A percentile compares a stretch with the other conserved stretches of the same genome.
Conservation (phyloP, 2,888 invertebrate genomes). For the Drosophila prolongata region DNA sequence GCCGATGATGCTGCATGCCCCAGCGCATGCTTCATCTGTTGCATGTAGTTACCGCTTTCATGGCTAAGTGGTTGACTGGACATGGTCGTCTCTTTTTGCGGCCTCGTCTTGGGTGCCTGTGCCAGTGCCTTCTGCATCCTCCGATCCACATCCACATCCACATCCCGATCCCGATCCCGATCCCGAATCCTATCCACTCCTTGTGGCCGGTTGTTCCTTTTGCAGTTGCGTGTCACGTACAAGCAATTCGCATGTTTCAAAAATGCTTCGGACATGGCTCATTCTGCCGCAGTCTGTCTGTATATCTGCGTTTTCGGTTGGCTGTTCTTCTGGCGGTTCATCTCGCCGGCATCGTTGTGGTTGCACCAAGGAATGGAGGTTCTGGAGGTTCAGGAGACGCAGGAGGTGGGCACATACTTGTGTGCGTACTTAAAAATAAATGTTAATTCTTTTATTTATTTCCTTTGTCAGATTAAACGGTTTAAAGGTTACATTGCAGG, state of each 20-base stretch:
- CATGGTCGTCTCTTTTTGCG: constrained; percentile 68
- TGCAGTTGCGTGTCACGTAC: constrained; percentile 83
- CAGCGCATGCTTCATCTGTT: constrained; percentile 79
- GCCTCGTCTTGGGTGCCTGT: constrained; percentile 62
- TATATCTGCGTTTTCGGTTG: constrained; percentile 29
- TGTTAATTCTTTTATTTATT: constrained; percentile 81
- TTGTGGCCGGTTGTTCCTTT: constrained; percentile 52
- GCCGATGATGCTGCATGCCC: constrained; percentile 68
- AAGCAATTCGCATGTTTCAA: constrained; percentile 84
- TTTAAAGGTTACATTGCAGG: constrained; percentile 67
- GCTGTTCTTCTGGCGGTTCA: constrained; percentile 61
- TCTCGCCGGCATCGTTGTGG: constrained; percentile 64
- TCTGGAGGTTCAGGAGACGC: constrained; percentile 4
- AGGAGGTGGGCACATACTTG: constrained; percentile 56
- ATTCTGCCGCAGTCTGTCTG: constrained; percentile 44
- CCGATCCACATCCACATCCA: constrained; percentile 15
- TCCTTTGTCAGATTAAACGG: constrained; percentile 80
- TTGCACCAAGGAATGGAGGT: constrained; percentile 1
- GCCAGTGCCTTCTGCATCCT: constrained; percentile 33
- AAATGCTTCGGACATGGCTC: constrained; percentile 80
- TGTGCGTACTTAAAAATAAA: constrained; percentile 76
- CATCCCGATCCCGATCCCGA: constrained; percentile 13
- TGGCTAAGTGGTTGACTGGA: constrained; percentile 80
- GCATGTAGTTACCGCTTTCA: constrained; percentile 80
- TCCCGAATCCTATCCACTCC: constrained; percentile 41